Percentiles rank a stretch among this genome's conserved stretches.
Evolutionary conservation across 1,140 invertebrate species (phyloP).

Genomic region (Dendroctonus ponderosae): DNA sequence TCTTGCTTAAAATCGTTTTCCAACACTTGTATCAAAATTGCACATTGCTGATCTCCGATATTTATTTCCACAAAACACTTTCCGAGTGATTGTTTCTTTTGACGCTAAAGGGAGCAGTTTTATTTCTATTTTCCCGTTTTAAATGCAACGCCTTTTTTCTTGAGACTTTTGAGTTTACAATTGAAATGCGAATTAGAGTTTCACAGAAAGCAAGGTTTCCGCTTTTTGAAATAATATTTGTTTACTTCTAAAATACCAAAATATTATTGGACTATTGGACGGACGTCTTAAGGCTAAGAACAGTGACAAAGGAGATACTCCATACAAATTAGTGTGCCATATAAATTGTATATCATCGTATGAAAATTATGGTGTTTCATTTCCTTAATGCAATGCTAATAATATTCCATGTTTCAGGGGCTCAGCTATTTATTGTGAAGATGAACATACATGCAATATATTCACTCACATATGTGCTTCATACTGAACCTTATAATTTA

Average conservation of each 20-base stretch:
- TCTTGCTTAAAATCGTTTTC: constrained; percentile 33
- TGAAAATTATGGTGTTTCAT: constrained; percentile 11
- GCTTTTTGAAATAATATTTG: too few species aligned
- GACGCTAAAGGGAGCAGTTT: constrained; percentile 12
- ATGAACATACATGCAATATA: too few species aligned
- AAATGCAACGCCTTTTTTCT: not conserved
- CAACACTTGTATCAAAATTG: constrained; percentile 32
- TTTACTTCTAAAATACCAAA: too few species aligned
- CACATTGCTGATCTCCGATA: constrained; percentile 26
- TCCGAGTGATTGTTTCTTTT: constrained; percentile 23
- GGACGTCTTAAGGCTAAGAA: too few species aligned
- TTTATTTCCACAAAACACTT: constrained; percentile 31
- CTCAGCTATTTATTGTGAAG: not conserved
- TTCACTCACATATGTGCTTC: too few species aligned
- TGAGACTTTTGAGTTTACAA: not conserved
- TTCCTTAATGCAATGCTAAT: constrained; percentile 10
- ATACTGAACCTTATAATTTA: too few species aligned
- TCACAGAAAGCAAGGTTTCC: not conserved
- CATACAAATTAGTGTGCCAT: constrained; percentile 1
- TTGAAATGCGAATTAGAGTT: not conserved
- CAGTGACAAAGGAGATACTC: not conserved
- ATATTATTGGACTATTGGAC: too few species aligned
- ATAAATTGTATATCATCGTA: constrained; percentile 12
- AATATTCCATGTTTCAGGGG: constrained; percentile 7
- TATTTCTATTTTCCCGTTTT: constrained; percentile 5